phyloP scores from a whole-genome alignment of 2,888 invertebrate genomes.

The Hirtodrosophila duncani region DNA sequence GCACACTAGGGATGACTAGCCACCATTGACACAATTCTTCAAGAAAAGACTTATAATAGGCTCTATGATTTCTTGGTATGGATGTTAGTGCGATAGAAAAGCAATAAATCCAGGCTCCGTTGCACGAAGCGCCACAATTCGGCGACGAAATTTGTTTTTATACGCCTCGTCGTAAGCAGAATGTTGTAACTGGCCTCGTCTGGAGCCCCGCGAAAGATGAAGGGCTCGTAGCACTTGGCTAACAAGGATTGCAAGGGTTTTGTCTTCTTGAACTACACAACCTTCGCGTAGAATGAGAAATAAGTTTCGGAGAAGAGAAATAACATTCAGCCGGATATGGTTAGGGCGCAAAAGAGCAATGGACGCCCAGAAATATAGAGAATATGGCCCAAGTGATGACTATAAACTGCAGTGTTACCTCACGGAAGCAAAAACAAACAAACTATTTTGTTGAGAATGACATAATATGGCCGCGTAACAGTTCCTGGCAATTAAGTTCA shows the following conservation, averaged over 20 bases:
- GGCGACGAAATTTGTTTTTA: slow-evolving; percentile 74
- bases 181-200: slow-evolving; percentile 79
- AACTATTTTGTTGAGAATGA: slow-evolving; percentile 81
- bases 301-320: slow-evolving; percentile 79
- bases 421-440: slow-evolving; percentile 80
- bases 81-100: slow-evolving; percentile 82
- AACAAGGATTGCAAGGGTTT: slow-evolving; percentile 81
- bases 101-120: slow-evolving; percentile 83
- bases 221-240: slow-evolving; percentile 84
- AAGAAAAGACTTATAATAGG: slow-evolving; percentile 81
- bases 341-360: slow-evolving; percentile 80
- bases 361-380: slow-evolving; percentile 84
- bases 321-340: slow-evolving; percentile 81
- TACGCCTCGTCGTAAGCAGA: slow-evolving; percentile 70
- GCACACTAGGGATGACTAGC: slow-evolving; percentile 81
- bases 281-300: slow-evolving; percentile 79
- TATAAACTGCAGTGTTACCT: slow-evolving; percentile 83
- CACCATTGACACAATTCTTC: slow-evolving; percentile 80
- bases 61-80: slow-evolving; percentile 81
- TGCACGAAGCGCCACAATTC: slow-evolving; percentile 81
- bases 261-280: slow-evolving; percentile 80
- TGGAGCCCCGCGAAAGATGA: slow-evolving; percentile 77
- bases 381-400: slow-evolving; percentile 83
- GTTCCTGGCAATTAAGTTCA: slow-evolving; percentile 79
- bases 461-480: slow-evolving; percentile 81